phyloP scores from a whole-genome alignment of 2,888 invertebrate species.

The Protophormia terraenovae region DNA sequence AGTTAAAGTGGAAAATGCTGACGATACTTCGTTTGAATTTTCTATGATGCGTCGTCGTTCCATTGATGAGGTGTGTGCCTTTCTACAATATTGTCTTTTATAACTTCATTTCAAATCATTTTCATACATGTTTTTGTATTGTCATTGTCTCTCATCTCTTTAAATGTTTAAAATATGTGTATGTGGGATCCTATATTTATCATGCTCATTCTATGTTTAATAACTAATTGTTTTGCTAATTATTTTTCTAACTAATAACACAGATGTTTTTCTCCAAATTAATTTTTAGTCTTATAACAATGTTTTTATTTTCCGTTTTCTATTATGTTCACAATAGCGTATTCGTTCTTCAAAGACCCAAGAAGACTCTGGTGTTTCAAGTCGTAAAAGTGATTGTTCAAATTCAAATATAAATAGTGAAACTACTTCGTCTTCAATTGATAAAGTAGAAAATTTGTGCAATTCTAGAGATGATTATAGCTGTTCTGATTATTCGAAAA shows the following conservation, averaged over 20 bases:
- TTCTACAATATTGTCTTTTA: slow-evolving; percentile 50
- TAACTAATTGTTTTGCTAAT: background rate
- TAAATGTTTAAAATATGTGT: background rate
- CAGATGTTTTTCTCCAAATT: background rate
- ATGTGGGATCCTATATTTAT: background rate
- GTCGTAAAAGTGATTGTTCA: slow-evolving; percentile 82
- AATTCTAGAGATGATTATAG: slow-evolving; percentile 78
- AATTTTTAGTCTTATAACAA: background rate
- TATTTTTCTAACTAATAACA: background rate
- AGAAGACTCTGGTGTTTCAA: slow-evolving; percentile 82
- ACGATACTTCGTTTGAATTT: slow-evolving; percentile 79
- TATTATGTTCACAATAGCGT: slow-evolving; percentile 69
- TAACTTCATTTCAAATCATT: background rate
- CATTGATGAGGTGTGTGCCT: slow-evolving; percentile 75
- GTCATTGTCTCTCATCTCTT: background rate
- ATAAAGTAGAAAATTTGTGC: slow-evolving; percentile 77
- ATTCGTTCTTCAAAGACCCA: slow-evolving; percentile 74
- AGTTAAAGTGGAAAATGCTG: slow-evolving; percentile 77
- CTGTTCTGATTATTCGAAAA: slow-evolving; percentile 82
- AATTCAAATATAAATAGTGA: slow-evolving; percentile 83
- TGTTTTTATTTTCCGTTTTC: slow-evolving; percentile 20
- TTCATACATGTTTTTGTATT: slow-evolving; percentile 1
- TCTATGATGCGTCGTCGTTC: slow-evolving; percentile 79
- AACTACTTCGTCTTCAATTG: slow-evolving; percentile 81
- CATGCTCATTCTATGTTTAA: background rate